phyloP scores from a whole-genome alignment of 2,888 invertebrate species.

The Athalia circularis region DNA sequence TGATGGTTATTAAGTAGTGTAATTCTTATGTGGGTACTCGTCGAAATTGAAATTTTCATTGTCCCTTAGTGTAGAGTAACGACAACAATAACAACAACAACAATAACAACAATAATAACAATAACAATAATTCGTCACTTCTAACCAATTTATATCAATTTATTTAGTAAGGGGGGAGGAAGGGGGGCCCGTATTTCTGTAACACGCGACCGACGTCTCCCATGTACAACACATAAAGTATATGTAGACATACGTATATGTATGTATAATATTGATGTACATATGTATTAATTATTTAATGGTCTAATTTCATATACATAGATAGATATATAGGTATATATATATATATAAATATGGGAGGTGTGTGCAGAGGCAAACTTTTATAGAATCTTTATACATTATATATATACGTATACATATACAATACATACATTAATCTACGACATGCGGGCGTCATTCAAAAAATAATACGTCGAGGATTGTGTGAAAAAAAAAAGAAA shows the following conservation, averaged over 20 bases:
- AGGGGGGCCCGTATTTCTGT: conserved; percentile 62
- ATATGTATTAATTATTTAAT: conserved; percentile 39
- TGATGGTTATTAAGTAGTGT: no score
- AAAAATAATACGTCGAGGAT: no score
- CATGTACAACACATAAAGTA: background rate
- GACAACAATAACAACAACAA: no score
- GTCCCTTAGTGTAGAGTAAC: no score
- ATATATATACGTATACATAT: no score
- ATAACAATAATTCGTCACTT: conserved; percentile 54
- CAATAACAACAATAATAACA: no score
- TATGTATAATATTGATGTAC: background rate
- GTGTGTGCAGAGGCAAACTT: no score
- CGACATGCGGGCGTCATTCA: no score
- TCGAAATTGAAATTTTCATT: no score
- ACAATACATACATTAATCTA: no score
- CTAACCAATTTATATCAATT: conserved; percentile 62
- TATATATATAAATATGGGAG: background rate
- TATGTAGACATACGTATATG: background rate
- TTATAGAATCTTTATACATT: background rate
- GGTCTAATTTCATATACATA: background rate
- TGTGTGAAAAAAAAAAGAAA: no score
- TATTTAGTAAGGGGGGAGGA: conserved; percentile 7
- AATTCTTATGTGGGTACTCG: no score
- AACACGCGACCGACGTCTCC: conserved; percentile 53
- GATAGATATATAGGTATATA: background rate